A percentile compares a stretch with the other conserved stretches of the same genome.
Evolutionary conservation across 1,140 invertebrate genomes (phyloP).

Genomic region (Procambarus clarkii): DNA sequence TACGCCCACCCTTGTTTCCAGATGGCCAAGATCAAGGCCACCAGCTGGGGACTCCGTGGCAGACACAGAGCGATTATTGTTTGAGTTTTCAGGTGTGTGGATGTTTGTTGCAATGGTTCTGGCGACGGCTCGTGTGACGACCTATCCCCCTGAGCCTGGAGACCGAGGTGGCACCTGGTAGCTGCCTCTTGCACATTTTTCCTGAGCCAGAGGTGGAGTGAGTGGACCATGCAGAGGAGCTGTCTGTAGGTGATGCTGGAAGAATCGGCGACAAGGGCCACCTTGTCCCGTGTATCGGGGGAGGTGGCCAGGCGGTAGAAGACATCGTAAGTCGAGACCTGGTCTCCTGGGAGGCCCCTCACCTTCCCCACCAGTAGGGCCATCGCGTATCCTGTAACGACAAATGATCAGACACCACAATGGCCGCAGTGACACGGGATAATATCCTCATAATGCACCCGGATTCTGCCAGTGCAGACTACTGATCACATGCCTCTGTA

Average conservation of each 20-base stretch:
- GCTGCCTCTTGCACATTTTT: not conserved
- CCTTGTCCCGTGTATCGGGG: conserved; percentile 18
- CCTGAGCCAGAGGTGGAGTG: conserved; percentile 22
- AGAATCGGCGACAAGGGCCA: conserved; percentile 32
- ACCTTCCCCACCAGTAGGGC: conserved; percentile 38
- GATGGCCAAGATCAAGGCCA: conserved; percentile 83
- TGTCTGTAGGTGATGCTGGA: conserved; percentile 23
- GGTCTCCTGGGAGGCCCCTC: not conserved
- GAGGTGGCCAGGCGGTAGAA: conserved; percentile 51
- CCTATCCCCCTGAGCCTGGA: too few species aligned
- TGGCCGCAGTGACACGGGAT: too few species aligned
- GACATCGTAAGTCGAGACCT: conserved; percentile 10
- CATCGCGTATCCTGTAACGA: conserved; percentile 13
- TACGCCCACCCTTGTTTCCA: conserved; percentile 90
- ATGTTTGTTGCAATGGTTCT: not conserved
- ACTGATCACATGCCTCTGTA: too few species aligned
- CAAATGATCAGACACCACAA: not conserved
- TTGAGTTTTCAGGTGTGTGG: too few species aligned
- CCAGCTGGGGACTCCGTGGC: conserved; percentile 83
- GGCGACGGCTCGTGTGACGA: not conserved
- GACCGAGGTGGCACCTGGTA: not conserved
- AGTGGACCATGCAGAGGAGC: conserved; percentile 39
- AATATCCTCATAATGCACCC: too few species aligned
- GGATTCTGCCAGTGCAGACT: too few species aligned
- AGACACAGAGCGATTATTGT: conserved; percentile 79